Base-by-base conservation (phyloP, 1,140 invertebrate genomes). In the Rhopalosiphum maidis region DNA sequence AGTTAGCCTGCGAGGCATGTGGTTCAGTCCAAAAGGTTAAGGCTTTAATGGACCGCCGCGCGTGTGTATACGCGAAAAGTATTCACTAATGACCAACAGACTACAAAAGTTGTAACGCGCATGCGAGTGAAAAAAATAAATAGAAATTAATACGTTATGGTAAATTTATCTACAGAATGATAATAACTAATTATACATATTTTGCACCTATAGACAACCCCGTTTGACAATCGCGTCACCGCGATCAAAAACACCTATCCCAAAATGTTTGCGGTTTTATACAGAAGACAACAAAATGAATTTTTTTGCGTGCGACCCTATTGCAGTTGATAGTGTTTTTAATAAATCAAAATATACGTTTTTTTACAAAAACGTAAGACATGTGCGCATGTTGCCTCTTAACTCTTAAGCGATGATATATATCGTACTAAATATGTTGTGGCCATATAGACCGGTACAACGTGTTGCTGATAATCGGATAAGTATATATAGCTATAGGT, bases 11-110 rank as follows among this genome's bases (percentile, higher is more conserved):
- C 30, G 15, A n/a, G 60, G 30, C 60, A 77, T n/a, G 60, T 18
- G 60, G 30, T 77, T 77, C 60, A n/a, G 60, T n/a, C 60, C n/a
- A 77, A 77, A 77, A 77, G 60, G 60, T 77, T 77, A 77, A 77
- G 60, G 60, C 15, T 77, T 77, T 77, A 77, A 77, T 77, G n/a
- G 30, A n/a, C 60, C 60, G 30, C 60, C 60, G 30, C n/a, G 30
- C n/a, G 30, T 77, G 60, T 77, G 15, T 77, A 77, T 15, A 15
- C 1, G 25, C 30, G 5, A 77, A 77, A 77, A 77, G 5, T n/a
- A 77, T 77, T 77, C n/a, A 77, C 30, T 77, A 77, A 77, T 77
- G 60, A 77, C 30, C 60, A 77, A 77, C 18, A 77, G 60, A 4
- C 60, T 77, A 23, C 22, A 54, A 21, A 51, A 51, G 21, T 23